Percentiles rank a stretch among this genome's conserved stretches.
phyloP scores from a whole-genome alignment of 2,888 invertebrate species.

The Crocallis elinguaria region DNA sequence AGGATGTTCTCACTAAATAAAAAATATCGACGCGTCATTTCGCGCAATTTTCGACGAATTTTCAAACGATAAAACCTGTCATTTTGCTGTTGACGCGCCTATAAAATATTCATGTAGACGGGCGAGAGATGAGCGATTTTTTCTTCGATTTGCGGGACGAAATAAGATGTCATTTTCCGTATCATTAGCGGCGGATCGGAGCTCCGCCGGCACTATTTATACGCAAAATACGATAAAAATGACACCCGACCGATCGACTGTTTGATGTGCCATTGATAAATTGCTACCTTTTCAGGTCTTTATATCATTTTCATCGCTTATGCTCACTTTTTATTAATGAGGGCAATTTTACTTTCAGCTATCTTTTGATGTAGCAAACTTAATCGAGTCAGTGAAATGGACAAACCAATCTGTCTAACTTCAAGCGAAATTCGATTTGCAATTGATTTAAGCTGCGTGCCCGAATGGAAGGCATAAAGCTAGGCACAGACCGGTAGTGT shows the following conservation, averaged over 20 bases:
- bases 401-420: slow-evolving; percentile 18
- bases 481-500: slow-evolving; percentile 31
- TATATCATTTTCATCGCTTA: slow-evolving; percentile 62
- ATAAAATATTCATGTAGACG: slow-evolving; percentile 84
- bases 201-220: slow-evolving; percentile 82
- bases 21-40: slow-evolving; percentile 85
- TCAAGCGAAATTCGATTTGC: slow-evolving; percentile 14
- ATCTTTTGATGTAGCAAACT: slow-evolving; percentile 19
- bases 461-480: slow-evolving; percentile 27
- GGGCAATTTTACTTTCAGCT: slow-evolving; percentile 25
- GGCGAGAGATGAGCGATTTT: slow-evolving; percentile 83
- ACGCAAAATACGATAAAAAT: slow-evolving; percentile 84
- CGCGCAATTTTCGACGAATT: slow-evolving; percentile 83
- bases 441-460: slow-evolving; percentile 29
- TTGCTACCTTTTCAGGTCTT: slow-evolving; percentile 76
- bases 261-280: slow-evolving; percentile 83
- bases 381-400: slow-evolving; percentile 20
- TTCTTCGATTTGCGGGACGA: slow-evolving; percentile 84
- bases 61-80: slow-evolving; percentile 86
- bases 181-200: slow-evolving; percentile 82
- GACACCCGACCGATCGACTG: slow-evolving; percentile 81
- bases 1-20: slow-evolving; percentile 85
- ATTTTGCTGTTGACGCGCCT: slow-evolving; percentile 84
- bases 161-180: slow-evolving; percentile 86
- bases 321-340: slow-evolving; percentile 44